Conservation (phyloP, 2,888 invertebrate species). For the Drosophila birchii region DNA sequence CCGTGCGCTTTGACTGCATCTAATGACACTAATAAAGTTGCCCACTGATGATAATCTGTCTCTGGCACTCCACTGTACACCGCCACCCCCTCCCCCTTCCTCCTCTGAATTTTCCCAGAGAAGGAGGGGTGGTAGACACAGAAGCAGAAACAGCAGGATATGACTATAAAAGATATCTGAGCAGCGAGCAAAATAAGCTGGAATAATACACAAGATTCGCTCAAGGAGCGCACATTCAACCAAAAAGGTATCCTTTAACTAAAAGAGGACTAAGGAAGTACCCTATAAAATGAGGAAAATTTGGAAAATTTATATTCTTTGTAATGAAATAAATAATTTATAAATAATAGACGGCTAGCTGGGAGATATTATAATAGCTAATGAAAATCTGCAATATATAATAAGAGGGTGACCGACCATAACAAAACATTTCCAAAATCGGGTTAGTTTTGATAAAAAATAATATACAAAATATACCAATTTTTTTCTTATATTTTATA, state of each 20-base stretch:
- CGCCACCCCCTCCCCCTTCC: background rate
- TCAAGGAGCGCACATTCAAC: background rate
- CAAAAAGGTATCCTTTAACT: background rate
- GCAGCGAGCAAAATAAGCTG: slow-evolving; percentile 24
- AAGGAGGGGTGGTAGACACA: background rate
- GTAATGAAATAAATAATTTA: too few species aligned
- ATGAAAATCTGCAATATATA: background rate
- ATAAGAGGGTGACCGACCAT: background rate
- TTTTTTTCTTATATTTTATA: background rate
- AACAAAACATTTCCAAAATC: background rate
- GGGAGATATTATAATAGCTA: background rate
- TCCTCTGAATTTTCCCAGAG: background rate
- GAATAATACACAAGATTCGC: slow-evolving; percentile 20
- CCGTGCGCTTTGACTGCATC: slow-evolving; percentile 76
- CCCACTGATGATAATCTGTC: slow-evolving; percentile 77
- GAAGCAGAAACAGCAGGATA: slow-evolving; percentile 56
- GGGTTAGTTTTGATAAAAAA: background rate
- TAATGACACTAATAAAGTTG: slow-evolving; percentile 78
- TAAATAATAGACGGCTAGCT: background rate
- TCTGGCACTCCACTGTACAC: slow-evolving; percentile 55
- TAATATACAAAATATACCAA: too few species aligned
- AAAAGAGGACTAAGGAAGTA: background rate
- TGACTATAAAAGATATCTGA: slow-evolving; percentile 58
- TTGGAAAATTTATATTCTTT: background rate
- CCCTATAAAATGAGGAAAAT: background rate